These are phyloP conservation scores for Nebria ingens DNA, from an alignment of 1,140 invertebrate species.

Conservation along the genomic window DNA sequence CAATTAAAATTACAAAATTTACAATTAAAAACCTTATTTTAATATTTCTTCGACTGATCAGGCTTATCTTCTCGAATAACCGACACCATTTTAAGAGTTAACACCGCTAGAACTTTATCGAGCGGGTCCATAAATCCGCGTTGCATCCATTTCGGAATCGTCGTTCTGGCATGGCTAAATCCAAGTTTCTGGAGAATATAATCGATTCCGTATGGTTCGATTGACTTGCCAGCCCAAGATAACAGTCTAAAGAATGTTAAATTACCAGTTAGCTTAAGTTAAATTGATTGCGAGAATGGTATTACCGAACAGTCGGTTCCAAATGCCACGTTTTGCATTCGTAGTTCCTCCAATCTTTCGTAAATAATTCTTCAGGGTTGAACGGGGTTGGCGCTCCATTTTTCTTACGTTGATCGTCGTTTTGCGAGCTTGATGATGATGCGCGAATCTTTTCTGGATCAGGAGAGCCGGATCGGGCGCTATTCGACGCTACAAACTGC, in stretches of 20 bases:
- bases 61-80: conserved; percentile 28
- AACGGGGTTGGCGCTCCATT: conserved; percentile 28
- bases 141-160: conserved; percentile 99
- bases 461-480: conserved; percentile 28
- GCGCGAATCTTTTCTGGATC: conserved; percentile 21
- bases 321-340: conserved; percentile 95
- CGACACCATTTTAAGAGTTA: conserved; percentile 54
- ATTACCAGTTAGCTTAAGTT: not conserved
- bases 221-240: conserved; percentile 85
- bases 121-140: conserved; percentile 93
- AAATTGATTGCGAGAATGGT: conserved; percentile 6
- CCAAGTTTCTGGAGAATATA: conserved; percentile 94
- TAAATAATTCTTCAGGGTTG: conserved; percentile 45
- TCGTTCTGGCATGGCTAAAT: conserved; percentile 91
- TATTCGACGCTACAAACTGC: conserved; percentile 29
- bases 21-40: too few relatives aligned
- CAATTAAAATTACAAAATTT: too few relatives aligned
- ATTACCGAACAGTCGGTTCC: conserved; percentile 87
- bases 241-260: not conserved
- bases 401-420: conserved; percentile 15
- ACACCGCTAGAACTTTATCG: conserved; percentile 70
- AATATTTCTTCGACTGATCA: not conserved
- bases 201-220: conserved; percentile 95
- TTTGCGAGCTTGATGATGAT: not conserved
- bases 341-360: conserved; percentile 86